These are phyloP conservation scores for Tragelaphus oryx DNA, from an alignment of 2,797 vertebrate species.

Conservation along the genomic window DNA sequence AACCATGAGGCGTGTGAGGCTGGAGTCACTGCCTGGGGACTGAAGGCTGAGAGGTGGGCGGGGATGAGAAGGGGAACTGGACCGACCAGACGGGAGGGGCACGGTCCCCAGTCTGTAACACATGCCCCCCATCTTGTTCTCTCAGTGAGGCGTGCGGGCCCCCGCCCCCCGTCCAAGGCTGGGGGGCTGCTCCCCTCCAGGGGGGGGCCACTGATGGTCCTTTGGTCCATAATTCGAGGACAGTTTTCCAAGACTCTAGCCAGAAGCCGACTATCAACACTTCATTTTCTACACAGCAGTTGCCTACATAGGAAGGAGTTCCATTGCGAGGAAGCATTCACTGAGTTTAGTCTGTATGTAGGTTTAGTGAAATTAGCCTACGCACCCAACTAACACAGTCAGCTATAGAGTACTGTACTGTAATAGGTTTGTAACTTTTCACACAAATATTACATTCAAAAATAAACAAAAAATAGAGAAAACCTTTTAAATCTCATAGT, in stretches of 20 bases:
- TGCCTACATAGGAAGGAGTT: not conserved
- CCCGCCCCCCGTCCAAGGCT: not conserved
- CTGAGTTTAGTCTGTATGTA: not conserved
- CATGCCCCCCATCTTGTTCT: not conserved
- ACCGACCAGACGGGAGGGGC: accelerated
- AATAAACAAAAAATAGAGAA: not conserved
- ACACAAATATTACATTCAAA: not conserved
- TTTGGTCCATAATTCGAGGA: accelerated
- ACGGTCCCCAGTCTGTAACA: not conserved
- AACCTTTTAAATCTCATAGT: not conserved
- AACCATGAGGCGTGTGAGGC: accelerated
- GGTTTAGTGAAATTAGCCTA: not conserved
- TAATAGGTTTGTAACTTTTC: not conserved
- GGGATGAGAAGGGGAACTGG: accelerated
- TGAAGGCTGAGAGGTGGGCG: not conserved
- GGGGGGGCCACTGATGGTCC: accelerated
- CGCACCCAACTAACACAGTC: not conserved
- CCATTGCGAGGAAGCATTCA: accelerated
- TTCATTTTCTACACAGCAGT: not conserved
- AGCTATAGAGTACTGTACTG: not conserved
- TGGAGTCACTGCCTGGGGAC: not conserved
- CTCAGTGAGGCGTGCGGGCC: not conserved
- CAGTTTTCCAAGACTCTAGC: not conserved
- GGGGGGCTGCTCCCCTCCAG: not conserved
- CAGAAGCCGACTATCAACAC: not conserved